phyloP scores from a whole-genome alignment of 2,888 invertebrate species.

The Danaus chrysippus region DNA sequence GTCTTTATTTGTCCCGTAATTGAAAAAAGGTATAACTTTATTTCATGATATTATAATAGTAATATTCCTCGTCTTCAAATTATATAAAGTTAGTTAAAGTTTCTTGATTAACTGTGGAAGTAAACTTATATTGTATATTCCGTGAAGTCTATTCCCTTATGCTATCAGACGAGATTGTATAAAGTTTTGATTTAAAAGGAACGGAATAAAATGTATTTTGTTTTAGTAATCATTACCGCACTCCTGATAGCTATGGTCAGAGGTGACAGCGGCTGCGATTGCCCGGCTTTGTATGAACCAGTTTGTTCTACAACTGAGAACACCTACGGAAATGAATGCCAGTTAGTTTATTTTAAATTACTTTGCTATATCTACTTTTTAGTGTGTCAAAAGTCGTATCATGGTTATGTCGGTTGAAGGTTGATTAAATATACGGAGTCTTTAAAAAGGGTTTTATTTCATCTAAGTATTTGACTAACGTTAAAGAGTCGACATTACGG shows the following conservation, averaged over 20 bases:
- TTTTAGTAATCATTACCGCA: slow-evolving; percentile 9
- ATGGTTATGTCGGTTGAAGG: too few relatives aligned
- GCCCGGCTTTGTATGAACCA: slow-evolving; percentile 13
- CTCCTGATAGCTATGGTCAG: background rate
- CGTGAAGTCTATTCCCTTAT: too few relatives aligned
- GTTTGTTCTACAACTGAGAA: slow-evolving; percentile 18
- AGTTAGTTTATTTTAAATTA: slow-evolving; percentile 13
- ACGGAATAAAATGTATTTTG: too few relatives aligned
- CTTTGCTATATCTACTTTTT: slow-evolving; percentile 6
- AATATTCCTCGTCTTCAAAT: slow-evolving; percentile 6
- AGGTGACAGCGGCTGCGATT: slow-evolving; percentile 10
- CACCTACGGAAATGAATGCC: slow-evolving; percentile 21
- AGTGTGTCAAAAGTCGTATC: too few relatives aligned
- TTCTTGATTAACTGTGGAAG: too few relatives aligned
- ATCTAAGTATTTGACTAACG: too few relatives aligned
- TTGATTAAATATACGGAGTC: too few relatives aligned
- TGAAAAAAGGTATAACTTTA: background rate
- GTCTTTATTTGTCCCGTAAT: background rate
- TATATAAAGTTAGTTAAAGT: background rate
- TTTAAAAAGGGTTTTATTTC: too few relatives aligned
- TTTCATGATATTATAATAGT: background rate
- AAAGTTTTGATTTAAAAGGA: too few relatives aligned
- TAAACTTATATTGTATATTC: too few relatives aligned
- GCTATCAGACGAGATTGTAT: too few relatives aligned
- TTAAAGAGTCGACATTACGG: too few relatives aligned